A percentile compares a stretch with the other conserved stretches of the same genome.
These are phyloP conservation scores for Drosophila sturtevanti DNA, from an alignment of 1,140 invertebrate genomes.

Conservation along the genomic window DNA sequence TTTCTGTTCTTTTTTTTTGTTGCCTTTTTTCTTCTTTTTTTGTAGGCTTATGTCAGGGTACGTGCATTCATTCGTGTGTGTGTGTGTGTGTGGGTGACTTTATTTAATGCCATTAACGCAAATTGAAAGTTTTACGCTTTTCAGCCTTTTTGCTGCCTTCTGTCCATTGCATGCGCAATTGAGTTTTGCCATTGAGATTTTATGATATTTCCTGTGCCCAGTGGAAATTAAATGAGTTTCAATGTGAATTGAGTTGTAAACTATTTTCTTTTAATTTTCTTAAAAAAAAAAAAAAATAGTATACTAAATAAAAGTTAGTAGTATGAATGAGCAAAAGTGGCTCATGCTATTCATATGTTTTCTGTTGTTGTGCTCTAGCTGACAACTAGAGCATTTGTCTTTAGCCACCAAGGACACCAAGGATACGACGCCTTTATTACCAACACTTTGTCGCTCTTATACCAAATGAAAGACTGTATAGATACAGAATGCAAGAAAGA, in stretches of 20 bases:
- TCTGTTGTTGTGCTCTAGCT: constrained; percentile 54
- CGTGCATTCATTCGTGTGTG: constrained; percentile 16
- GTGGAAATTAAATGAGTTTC: constrained; percentile 18
- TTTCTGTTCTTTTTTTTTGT: constrained; percentile 23
- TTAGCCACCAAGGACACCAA: constrained; percentile 60
- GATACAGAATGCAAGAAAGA: background rate
- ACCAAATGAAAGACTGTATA: background rate
- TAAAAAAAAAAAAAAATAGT: background rate
- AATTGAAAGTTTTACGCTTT: constrained; percentile 77
- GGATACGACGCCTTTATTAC: constrained; percentile 63
- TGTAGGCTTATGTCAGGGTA: constrained; percentile 20
- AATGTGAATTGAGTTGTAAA: constrained; percentile 9
- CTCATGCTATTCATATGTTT: constrained; percentile 49
- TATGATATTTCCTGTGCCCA: constrained; percentile 39
- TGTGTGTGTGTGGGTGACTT: constrained; percentile 56
- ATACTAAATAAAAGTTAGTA: background rate
- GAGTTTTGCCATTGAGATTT: constrained; percentile 57
- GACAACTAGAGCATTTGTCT: constrained; percentile 50
- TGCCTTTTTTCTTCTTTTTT: constrained; percentile 24
- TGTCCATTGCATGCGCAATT: constrained; percentile 74
- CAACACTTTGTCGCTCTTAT: constrained; percentile 65
- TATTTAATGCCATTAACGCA: constrained; percentile 80
- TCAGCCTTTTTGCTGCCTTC: constrained; percentile 44
- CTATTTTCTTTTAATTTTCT: constrained; percentile 5
- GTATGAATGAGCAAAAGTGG: constrained; percentile 53